These are phyloP conservation scores for Drosophila pandora DNA, from an alignment of 1,140 invertebrate species.

Conservation along the genomic window DNA sequence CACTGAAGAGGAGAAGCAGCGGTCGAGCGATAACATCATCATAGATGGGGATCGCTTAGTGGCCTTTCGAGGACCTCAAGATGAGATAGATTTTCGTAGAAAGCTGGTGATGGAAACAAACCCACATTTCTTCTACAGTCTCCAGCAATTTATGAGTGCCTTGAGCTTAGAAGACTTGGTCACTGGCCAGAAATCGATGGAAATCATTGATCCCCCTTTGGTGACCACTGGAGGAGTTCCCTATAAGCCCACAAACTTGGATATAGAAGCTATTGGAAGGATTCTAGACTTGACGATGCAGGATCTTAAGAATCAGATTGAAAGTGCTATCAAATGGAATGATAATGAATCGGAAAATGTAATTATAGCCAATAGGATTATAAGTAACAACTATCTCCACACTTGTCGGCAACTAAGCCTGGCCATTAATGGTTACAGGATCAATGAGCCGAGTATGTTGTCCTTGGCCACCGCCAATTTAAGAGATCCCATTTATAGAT, in stretches of 20 bases:
- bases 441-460: conserved; percentile 39
- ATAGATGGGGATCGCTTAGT: conserved; percentile 57
- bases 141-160: conserved; percentile 41
- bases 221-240: conserved; percentile 60
- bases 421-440: conserved; percentile 36
- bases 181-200: conserved; percentile 2
- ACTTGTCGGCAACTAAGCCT: conserved; percentile 35
- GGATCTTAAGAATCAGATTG: conserved; percentile 31
- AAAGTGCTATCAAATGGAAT: conserved; percentile 4
- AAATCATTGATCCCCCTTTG: conserved; percentile 36
- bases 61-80: conserved; percentile 26
- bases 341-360: background rate
- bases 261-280: conserved; percentile 9
- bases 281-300: conserved; percentile 31
- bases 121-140: conserved; percentile 5
- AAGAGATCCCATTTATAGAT: conserved; percentile 62
- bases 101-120: background rate
- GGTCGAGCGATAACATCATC: background rate
- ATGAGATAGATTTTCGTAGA: conserved; percentile 18
- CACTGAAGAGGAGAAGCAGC: conserved; percentile 14
- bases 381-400: conserved; percentile 36
- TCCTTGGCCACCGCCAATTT: conserved; percentile 52
- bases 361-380: conserved; percentile 8
- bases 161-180: conserved; percentile 35
- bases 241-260: conserved; percentile 33